Base-by-base conservation (phyloP, 37 sponge, comb jelly and placozoan genomes). In the Haliclona indistincta region DNA sequence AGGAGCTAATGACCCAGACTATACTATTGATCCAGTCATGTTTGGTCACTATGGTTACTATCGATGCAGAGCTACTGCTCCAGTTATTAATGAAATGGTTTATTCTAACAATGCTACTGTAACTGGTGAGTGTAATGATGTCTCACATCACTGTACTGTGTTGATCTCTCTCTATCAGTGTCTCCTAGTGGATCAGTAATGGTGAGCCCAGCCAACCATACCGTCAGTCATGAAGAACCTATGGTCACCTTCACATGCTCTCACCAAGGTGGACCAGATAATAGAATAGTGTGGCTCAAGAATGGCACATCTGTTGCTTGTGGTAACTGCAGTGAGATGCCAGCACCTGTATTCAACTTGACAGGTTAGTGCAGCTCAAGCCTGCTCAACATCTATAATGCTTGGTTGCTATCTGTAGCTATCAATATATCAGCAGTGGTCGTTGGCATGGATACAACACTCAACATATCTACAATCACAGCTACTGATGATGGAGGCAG, bases 401-500 rank as follows among this genome's bases (percentile, higher is more conserved):
- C n/a, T n/a, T n/a, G n/a, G n/a, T n/a, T n/a, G n/a, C n/a, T n/a
- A n/a, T n/a, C n/a, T n/a, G n/a, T n/a, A n/a, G n/a, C n/a, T n/a
- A n/a, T n/a, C n/a, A n/a, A n/a, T n/a, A n/a, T n/a, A n/a, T n/a
- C n/a, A n/a, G n/a, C n/a, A n/a, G n/a, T n/a, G n/a, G n/a, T n/a
- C n/a, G n/a, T n/a, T n/a, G n/a, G n/a, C n/a, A n/a, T n/a, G n/a
- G n/a, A n/a, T n/a, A n/a, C n/a, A n/a, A n/a, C n/a, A n/a, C n/a
- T n/a, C n/a, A n/a, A n/a, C n/a, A n/a, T n/a, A n/a, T n/a, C n/a
- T n/a, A n/a, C n/a, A n/a, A n/a, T n/a, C n/a, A n/a, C n/a, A n/a
- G n/a, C n/a, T n/a, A n/a, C n/a, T n/a, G n/a, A n/a, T 28, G 71
- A 65, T 68, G 87, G 88, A n/a, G 92, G 93, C 4, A 47, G 13